Conservation (phyloP, 2,888 invertebrate species). For the Mesorhabditis spiculigera region DNA sequence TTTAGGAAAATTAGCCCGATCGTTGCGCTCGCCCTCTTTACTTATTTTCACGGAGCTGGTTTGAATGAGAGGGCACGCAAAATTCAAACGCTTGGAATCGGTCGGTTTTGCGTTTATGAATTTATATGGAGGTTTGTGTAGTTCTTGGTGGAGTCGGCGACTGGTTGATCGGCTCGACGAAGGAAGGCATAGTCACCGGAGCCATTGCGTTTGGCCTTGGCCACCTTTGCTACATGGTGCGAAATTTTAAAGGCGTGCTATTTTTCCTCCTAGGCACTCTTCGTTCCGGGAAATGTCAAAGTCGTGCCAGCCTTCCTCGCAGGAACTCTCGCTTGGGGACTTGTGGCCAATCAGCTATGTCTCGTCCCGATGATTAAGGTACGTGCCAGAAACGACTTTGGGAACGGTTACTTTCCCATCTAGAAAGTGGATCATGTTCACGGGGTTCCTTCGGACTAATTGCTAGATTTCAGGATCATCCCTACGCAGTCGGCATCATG, state of each 20-base stretch:
- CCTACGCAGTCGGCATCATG: conserved; percentile 25
- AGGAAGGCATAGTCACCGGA: conserved; percentile 40
- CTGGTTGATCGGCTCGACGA: conserved; percentile 33
- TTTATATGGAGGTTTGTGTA: conserved; percentile 12
- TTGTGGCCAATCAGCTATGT: conserved; percentile 30
- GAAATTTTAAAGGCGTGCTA: background rate
- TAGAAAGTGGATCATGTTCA: too few relatives aligned
- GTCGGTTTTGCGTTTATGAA: background rate
- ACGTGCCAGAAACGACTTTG: background rate
- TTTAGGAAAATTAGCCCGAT: conserved; percentile 42
- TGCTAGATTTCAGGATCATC: conserved; percentile 11
- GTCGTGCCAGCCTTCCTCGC: conserved; percentile 9
- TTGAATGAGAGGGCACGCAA: conserved; percentile 22
- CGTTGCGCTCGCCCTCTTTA: conserved; percentile 26
- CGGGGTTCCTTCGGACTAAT: background rate
- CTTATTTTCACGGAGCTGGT: conserved; percentile 26
- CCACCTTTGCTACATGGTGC: conserved; percentile 43
- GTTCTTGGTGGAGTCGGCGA: conserved; percentile 45
- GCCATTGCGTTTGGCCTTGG: conserved; percentile 46
- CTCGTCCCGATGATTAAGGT: conserved; percentile 16
- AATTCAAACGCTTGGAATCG: conserved; percentile 8
- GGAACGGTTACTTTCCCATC: too few relatives aligned
- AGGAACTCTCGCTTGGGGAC: conserved; percentile 25
- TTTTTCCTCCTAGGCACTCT: background rate
- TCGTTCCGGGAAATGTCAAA: background rate